Evolutionary conservation across 2,888 invertebrate genomes (phyloP).

Genomic region (Merodon equestris): DNA sequence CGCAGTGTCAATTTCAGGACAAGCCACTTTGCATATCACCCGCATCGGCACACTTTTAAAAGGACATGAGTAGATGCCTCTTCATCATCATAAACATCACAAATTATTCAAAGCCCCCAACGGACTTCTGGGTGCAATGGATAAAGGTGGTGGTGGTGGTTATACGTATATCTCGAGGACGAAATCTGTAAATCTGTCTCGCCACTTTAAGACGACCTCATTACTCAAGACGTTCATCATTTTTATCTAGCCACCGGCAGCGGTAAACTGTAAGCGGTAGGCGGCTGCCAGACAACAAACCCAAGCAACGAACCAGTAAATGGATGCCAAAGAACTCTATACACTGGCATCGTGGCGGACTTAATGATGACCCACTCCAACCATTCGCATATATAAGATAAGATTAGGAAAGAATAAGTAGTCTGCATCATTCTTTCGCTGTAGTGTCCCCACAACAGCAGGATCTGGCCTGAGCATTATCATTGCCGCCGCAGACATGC

Average conservation of each 20-base stretch:
- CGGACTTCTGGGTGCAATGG: too few species aligned
- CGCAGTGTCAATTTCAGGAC: too few species aligned
- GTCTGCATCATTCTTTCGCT: constrained; percentile 61
- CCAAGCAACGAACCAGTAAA: constrained; percentile 51
- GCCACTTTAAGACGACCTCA: constrained; percentile 66
- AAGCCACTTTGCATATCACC: constrained; percentile 36
- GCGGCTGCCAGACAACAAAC: not conserved
- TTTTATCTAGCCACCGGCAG: constrained; percentile 58
- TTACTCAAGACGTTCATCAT: constrained; percentile 68
- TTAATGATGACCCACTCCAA: constrained; percentile 59
- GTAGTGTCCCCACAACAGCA: constrained; percentile 46
- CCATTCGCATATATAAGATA: constrained; percentile 46
- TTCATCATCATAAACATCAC: constrained; percentile 21
- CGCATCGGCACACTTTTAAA: constrained; percentile 27
- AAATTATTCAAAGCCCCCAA: constrained; percentile 54
- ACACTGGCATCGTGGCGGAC: constrained; percentile 47
- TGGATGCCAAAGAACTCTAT: constrained; percentile 55
- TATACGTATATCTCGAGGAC: constrained; percentile 47
- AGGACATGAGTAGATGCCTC: constrained; percentile 52
- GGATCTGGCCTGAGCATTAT: constrained; percentile 60
- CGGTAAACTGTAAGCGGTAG: constrained; percentile 29
- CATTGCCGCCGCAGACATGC: constrained; percentile 57
- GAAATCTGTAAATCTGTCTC: constrained; percentile 66
- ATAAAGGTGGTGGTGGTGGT: too few species aligned
- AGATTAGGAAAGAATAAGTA: constrained; percentile 68